A percentile compares a stretch with the other conserved stretches of the same genome.
phyloP scores from a whole-genome alignment of 2,113 vertebrate genomes.

The Calypte anna region DNA sequence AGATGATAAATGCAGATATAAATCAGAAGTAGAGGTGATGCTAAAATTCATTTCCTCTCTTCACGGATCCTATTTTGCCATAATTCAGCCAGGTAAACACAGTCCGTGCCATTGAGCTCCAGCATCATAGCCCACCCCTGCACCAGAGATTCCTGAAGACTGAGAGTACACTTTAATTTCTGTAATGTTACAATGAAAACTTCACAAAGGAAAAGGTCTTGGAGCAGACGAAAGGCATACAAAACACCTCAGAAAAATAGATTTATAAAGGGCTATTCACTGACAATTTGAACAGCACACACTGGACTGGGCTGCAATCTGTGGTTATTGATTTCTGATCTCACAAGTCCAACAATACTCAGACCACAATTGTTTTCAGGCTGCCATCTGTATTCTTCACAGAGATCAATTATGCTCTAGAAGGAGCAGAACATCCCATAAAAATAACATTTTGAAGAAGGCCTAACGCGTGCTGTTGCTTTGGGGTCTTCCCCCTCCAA shows the following conservation, averaged over 20 bases:
- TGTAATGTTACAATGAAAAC: not conserved
- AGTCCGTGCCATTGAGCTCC: accelerated
- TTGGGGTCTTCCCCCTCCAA: not conserved
- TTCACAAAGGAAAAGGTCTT: not conserved
- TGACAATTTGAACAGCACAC: not conserved
- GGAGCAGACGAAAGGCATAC: not conserved
- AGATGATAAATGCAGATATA: not conserved
- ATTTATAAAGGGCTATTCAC: not conserved
- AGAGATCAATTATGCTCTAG: not conserved
- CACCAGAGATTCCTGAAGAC: not conserved
- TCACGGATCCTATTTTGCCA: not conserved
- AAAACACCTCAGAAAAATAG: not conserved
- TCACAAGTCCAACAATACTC: not conserved
- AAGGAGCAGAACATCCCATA: not conserved
- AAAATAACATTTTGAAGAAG: not conserved
- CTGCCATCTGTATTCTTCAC: not conserved
- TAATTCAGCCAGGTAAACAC: not conserved
- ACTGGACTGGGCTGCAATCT: not conserved
- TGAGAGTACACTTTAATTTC: not conserved
- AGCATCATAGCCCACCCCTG: not conserved
- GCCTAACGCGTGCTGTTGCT: not conserved
- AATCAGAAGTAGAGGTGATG: not conserved
- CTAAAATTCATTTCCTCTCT: not conserved
- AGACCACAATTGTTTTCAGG: not conserved
- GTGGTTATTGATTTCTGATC: not conserved